These are phyloP conservation scores for Gallinago media DNA, from an alignment of 2,113 vertebrate genomes.

Conservation along the genomic window DNA sequence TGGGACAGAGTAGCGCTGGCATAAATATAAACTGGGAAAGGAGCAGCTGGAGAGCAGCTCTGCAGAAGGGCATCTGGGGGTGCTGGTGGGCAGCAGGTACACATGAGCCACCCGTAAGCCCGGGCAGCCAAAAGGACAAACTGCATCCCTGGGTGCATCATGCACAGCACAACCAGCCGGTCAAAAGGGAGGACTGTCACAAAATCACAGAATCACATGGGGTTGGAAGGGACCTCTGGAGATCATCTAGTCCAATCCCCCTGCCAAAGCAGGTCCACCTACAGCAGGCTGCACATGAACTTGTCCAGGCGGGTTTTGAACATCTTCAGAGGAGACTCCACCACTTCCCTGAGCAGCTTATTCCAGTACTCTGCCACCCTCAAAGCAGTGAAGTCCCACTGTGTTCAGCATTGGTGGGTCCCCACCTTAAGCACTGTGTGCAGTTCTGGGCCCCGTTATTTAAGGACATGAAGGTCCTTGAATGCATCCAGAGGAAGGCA, in stretches of 20 bases:
- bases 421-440: neutral
- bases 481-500: neutral
- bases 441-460: neutral
- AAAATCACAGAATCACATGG: no score
- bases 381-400: no score
- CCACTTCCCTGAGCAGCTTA: no score
- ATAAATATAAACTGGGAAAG: neutral
- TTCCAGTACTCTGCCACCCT: no score
- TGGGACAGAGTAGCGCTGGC: rapidly evolving
- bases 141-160: neutral
- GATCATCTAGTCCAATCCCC: no score
- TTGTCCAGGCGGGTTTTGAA: no score
- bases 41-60: neutral
- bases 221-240: no score
- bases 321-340: no score
- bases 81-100: neutral
- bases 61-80: neutral
- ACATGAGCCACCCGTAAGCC: neutral
- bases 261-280: no score
- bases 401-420: neutral
- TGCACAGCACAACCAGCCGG: neutral
- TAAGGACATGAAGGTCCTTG: neutral
- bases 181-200: neutral
- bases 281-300: no score
- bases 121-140: neutral